phyloP scores from a whole-genome alignment of 2,888 invertebrate species.

The Blera fallax region DNA sequence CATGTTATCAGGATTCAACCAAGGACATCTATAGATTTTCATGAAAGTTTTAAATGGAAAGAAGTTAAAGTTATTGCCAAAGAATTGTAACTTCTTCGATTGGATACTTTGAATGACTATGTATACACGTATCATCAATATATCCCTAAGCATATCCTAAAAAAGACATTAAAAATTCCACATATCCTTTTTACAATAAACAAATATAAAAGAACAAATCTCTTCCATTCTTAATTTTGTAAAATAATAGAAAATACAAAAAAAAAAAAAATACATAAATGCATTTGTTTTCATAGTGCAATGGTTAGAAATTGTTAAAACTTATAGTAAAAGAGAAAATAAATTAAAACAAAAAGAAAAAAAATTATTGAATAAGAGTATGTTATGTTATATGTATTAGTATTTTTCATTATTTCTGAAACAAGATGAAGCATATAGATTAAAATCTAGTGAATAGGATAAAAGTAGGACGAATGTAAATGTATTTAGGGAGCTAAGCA shows the following conservation, averaged over 20 bases:
- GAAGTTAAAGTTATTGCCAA: neutral
- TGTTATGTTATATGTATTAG: slow-evolving; percentile 51
- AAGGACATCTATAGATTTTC: neutral
- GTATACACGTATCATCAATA: neutral
- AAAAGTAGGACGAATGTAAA: slow-evolving; percentile 33
- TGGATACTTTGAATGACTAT: neutral
- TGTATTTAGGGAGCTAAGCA: slow-evolving; percentile 32
- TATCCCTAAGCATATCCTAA: slow-evolving; percentile 43
- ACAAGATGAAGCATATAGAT: slow-evolving; percentile 1
- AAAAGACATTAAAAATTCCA: neutral
- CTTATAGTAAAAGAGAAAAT: slow-evolving; percentile 26
- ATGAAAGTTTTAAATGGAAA: neutral
- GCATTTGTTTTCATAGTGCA: slow-evolving; percentile 67
- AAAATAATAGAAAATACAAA: slow-evolving; percentile 15
- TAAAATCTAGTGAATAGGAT: slow-evolving; percentile 1
- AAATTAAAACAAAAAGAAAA: slow-evolving; percentile 19
- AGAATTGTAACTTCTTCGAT: neutral
- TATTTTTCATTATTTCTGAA: slow-evolving; percentile 62
- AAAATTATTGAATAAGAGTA: slow-evolving; percentile 16
- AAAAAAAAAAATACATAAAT: neutral
- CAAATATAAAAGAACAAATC: neutral
- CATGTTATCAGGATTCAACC: neutral
- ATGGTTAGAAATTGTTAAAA: slow-evolving; percentile 66
- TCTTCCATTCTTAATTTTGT: slow-evolving; percentile 65
- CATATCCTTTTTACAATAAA: slow-evolving; percentile 53